Evolutionary conservation across 2,888 invertebrate genomes (phyloP), one percentile per base, ranked within the genome.

Genomic region (Disparrhopalites patrizii): DNA sequence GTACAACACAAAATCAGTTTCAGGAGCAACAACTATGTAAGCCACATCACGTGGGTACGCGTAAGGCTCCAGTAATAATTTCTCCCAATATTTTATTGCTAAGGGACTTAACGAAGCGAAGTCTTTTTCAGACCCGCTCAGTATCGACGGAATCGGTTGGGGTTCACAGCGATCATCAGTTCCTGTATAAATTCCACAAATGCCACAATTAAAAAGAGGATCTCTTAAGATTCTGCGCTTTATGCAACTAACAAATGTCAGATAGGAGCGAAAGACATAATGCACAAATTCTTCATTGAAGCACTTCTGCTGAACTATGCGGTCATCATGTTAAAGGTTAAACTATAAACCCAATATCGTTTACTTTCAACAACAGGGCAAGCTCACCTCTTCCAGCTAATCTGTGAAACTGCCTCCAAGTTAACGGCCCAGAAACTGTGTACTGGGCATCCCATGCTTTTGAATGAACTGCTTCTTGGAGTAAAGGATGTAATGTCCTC

Each of bases 361-460:
- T 67, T 10, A 36, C 13, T 33, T 62, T 10, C 33, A 20, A 62
- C 23, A 0, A 62, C n/a, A n/a, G 15, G 20, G 36, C 31, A 55
- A 28, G 55, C 71, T 74, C 69, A 81, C 84, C 94, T 78, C 95
- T 84, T 8, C 95, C 96, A 43, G 96, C 95, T 68, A 97, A 83
- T 67, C 93, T 86, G 83, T 96, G 97, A 81, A 99, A 97, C 80
- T 97, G 94, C 62, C 96, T 85, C 98, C 98, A 99, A 1, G 98
- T 99, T 15, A 99, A 85, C 31, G 98, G 98, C 0, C 99, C 99
- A 71, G 92, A 89, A 47, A 99, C 93, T 0, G 88, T 89, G 76
- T 90, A 87, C 1, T 89, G 90, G 62, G 94, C 92, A 80, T 97
- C 96, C 91, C 96, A 96, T 73, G 91, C 89, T 76, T 93, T 93